Evolutionary conservation across 2,888 invertebrate species (phyloP).

Genomic region (Cephus pulcher): DNA sequence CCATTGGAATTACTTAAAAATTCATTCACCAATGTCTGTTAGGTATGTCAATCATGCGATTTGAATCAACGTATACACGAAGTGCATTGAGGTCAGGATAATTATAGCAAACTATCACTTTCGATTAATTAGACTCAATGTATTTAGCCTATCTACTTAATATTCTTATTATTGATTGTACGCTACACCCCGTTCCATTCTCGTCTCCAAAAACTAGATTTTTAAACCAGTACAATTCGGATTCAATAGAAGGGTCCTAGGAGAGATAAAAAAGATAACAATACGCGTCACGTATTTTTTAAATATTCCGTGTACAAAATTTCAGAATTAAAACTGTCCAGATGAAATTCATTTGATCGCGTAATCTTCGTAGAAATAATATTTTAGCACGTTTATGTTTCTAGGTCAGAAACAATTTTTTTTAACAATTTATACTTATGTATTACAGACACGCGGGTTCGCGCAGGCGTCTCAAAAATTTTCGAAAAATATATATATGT

Average conservation of each 20-base stretch:
- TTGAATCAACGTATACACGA: no score
- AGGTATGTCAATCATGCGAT: no score
- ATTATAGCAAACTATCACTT: not conserved
- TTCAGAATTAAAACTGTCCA: not conserved
- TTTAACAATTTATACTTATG: not conserved
- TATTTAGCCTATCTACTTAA: not conserved
- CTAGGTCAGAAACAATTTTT: not conserved
- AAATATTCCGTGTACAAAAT: not conserved
- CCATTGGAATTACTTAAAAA: no score
- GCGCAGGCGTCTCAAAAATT: not conserved
- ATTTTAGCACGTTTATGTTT: not conserved
- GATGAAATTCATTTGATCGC: not conserved
- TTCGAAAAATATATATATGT: not conserved
- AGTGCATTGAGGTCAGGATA: no score
- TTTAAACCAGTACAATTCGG: not conserved
- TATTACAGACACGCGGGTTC: not conserved
- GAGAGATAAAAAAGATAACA: not conserved
- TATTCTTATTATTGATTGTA: not conserved
- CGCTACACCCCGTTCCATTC: not conserved
- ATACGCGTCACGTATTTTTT: not conserved
- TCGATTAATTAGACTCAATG: not conserved
- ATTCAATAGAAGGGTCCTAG: not conserved
- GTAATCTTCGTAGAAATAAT: not conserved
- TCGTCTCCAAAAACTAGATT: not conserved
- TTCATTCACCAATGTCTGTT: no score